Base-by-base conservation (phyloP, 1,140 invertebrate genomes). In the Temnothorax nylanderi region DNA sequence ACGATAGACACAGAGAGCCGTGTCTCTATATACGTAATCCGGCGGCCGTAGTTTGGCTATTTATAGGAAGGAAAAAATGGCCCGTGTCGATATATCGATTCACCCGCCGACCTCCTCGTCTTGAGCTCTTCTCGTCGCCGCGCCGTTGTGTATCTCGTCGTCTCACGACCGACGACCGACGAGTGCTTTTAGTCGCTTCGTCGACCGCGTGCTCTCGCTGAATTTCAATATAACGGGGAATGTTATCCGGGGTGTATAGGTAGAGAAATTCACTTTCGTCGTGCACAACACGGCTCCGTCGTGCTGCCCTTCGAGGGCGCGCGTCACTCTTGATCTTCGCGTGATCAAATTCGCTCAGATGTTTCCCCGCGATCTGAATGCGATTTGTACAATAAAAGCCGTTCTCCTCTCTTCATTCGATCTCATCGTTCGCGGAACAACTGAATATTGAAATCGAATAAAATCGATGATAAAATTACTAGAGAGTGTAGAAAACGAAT, bases 1-100 rank as follows among this genome's bases (percentile, higher is more conserved):
- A 13, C 80, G 37, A 16, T 60, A 58, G 21, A 32, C 13, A 81
- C 54, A 37, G 58, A 65, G 56, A 65, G 56, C 49, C 54, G 5
- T 54, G 11, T 7, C 62, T 18, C 71, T 86, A 86, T 82, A 86
- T 90, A 90, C 82, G 90, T 90, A 88, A 91, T 91, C 89, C 82
- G 90, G 77, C 87, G 74, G 75, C 78, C 65, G 87, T 71, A 64
- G 90, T 90, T 87, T 37, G 74, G 87, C 80, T 91, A 91, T 91
- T 91, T 91, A 91, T 91, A 91, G 90, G n/a, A 56, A 69, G 76
- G 60, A 85, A 87, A 69, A 91, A 90, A 91, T 90, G 90, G 78
- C 89, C 87, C 89, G 89, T 91, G 90, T 91, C 90, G 90, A 91
- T 91, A 91, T 90, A 91, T 91, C 87, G 90, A 91, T 91, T 90